These are phyloP conservation scores for Coleophora deauratella DNA, from an alignment of 2,888 invertebrate genomes.

Conservation along the genomic window DNA sequence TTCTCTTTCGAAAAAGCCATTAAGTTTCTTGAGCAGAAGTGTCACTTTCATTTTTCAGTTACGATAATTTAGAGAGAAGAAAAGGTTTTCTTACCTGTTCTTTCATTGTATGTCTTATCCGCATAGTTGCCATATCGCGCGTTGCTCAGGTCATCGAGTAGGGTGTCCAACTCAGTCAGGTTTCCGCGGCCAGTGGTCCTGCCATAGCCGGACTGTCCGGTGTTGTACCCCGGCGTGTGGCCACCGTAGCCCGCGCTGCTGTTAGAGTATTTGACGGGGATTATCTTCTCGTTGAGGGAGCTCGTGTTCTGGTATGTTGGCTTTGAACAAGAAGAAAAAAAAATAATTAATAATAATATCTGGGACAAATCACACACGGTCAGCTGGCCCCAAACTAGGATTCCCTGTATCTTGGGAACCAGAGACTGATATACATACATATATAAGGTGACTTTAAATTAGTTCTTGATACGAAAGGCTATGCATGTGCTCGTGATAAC, in stretches of 20 bases:
- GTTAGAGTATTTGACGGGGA: constrained; percentile 54
- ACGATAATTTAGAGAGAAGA: too few species aligned
- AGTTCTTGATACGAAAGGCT: too few species aligned
- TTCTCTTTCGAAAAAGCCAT: too few species aligned
- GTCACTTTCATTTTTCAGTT: too few species aligned
- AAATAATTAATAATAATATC: too few species aligned
- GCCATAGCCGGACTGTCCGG: constrained; percentile 40
- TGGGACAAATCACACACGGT: too few species aligned
- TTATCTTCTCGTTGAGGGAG: constrained; percentile 57
- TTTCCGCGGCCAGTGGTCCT: constrained; percentile 74
- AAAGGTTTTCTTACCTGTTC: constrained; percentile 39
- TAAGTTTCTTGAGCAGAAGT: too few species aligned
- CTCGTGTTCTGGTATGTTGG: constrained; percentile 78
- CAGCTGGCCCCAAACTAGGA: too few species aligned
- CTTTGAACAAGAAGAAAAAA: constrained; percentile 52
- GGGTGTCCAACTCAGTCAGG: constrained; percentile 91
- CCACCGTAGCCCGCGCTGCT: constrained; percentile 31
- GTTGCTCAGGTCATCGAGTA: constrained; percentile 93
- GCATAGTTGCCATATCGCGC: constrained; percentile 71
- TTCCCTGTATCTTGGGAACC: too few species aligned
- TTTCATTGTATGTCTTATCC: constrained; percentile 48
- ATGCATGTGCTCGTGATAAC: too few species aligned
- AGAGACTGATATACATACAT: too few species aligned
- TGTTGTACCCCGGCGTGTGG: constrained; percentile 35
- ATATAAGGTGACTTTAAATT: too few species aligned